phyloP scores from a whole-genome alignment of 2,113 vertebrate species.

The Grallaria varia region DNA sequence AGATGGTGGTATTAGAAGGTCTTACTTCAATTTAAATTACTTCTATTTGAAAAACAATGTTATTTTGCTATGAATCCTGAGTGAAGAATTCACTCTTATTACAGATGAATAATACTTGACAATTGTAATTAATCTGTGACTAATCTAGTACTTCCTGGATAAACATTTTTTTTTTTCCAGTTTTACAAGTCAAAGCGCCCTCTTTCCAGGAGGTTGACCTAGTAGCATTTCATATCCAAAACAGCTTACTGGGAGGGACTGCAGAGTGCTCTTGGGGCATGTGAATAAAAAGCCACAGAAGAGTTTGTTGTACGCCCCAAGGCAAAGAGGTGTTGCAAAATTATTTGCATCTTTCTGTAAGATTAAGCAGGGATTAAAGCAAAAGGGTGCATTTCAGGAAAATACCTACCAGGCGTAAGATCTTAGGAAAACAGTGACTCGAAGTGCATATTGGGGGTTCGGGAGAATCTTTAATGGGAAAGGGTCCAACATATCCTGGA shows the following conservation, averaged over 20 bases:
- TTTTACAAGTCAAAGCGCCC: background rate
- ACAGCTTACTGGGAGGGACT: background rate
- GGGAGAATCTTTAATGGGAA: background rate
- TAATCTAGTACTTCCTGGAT: constrained; percentile 45
- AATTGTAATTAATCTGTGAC: constrained; percentile 61
- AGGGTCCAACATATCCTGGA: background rate
- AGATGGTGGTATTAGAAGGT: constrained; percentile 79
- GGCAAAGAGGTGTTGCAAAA: background rate
- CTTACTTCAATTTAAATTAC: constrained; percentile 79
- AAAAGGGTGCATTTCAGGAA: background rate
- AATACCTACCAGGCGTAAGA: background rate
- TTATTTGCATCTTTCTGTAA: background rate
- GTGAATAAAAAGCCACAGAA: background rate
- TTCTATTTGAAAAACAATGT: constrained; percentile 61
- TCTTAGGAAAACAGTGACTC: background rate
- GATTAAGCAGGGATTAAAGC: background rate
- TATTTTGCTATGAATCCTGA: constrained; percentile 64
- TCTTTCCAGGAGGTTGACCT: background rate
- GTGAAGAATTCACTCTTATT: constrained; percentile 69
- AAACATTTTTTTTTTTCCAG: constrained; percentile 52
- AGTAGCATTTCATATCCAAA: background rate
- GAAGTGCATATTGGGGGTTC: fast-evolving
- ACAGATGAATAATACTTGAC: constrained; percentile 55
- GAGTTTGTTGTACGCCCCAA: background rate
- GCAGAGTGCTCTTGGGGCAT: background rate